Percentiles rank a stretch among this genome's conserved stretches.
Evolutionary conservation across 1,140 invertebrate genomes (phyloP).

Genomic region (Hermatobates lingyangjiaoensis): DNA sequence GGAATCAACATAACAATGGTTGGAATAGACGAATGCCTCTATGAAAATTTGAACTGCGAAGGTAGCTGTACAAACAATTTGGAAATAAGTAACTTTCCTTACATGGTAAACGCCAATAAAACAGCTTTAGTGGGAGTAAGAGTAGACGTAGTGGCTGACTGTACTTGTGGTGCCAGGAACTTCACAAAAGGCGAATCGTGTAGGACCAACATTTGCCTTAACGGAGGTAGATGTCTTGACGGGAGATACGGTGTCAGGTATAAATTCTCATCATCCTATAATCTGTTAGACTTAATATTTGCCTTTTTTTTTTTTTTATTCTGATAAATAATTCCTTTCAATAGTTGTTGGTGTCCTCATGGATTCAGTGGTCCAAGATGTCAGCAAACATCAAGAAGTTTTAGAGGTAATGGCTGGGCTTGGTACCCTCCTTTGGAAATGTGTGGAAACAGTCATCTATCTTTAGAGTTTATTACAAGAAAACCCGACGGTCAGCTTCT

Average conservation of each 20-base stretch:
- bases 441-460: conserved; percentile 86
- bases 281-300: neutral
- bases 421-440: conserved; percentile 91
- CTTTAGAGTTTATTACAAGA: conserved; percentile 83
- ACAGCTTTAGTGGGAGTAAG: conserved; percentile 83
- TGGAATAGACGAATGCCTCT: conserved; percentile 89
- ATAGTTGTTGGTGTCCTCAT: conserved; percentile 66
- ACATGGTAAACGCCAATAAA: conserved; percentile 92
- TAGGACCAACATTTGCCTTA: conserved; percentile 74
- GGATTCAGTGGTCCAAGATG: conserved; percentile 88
- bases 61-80: conserved; percentile 85
- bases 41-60: conserved; percentile 88
- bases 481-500: conserved; percentile 79
- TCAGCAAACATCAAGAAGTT: conserved; percentile 85
- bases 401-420: conserved; percentile 80
- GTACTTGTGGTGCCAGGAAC: conserved; percentile 77
- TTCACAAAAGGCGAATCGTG: conserved; percentile 79
- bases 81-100: conserved; percentile 72
- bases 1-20: conserved; percentile 95
- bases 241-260: conserved; percentile 62
- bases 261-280: conserved; percentile 14
- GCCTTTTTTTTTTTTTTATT: neutral
- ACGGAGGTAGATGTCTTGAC: conserved; percentile 84
- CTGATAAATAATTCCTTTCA: conserved; percentile 6
- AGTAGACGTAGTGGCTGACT: conserved; percentile 73